Evolutionary conservation across 2,797 vertebrate genomes (phyloP).

Genomic region (Danio jaintianensis): DNA sequence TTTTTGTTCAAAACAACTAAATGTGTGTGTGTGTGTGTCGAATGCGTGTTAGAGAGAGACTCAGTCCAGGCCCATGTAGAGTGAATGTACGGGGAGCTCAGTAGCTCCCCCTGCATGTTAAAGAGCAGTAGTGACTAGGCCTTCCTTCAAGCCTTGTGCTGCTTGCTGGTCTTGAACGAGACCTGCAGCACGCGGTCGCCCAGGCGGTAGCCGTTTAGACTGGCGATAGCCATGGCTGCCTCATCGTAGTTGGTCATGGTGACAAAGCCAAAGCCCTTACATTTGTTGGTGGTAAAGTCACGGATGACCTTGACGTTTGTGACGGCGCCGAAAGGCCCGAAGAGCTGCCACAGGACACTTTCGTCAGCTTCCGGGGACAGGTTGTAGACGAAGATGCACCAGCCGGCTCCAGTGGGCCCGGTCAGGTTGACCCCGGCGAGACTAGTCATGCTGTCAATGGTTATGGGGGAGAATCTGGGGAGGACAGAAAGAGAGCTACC

Average conservation of each 20-base stretch:
- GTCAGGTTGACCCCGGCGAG: slow-evolving; percentile 92
- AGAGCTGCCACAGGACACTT: slow-evolving; percentile 98
- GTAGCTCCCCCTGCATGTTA: slow-evolving; percentile 71
- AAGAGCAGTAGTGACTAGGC: slow-evolving; percentile 69
- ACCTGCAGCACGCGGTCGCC: slow-evolving; percentile 97
- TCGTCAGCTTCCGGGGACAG: slow-evolving; percentile 94
- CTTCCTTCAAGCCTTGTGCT: slow-evolving; percentile 93
- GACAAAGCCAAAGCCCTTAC: slow-evolving; percentile 98
- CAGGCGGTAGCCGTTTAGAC: slow-evolving; percentile 95
- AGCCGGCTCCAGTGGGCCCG: slow-evolving; percentile 87
- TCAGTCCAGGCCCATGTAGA: slow-evolving; percentile 85
- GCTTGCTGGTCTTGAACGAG: slow-evolving; percentile 99
- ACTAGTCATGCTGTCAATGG: slow-evolving; percentile 96
- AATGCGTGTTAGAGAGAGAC: slow-evolving; percentile 78
- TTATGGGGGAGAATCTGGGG: slow-evolving; percentile 97
- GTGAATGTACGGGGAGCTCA: slow-evolving; percentile 79
- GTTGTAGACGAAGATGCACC: slow-evolving; percentile 99
- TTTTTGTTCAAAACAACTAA: slow-evolving; percentile 76
- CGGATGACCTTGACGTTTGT: slow-evolving; percentile 98
- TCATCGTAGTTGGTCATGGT: slow-evolving; percentile 99
- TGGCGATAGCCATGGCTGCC: slow-evolving; percentile 97
- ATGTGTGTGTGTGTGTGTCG: slow-evolving; percentile 64
- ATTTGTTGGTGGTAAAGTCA: slow-evolving; percentile 98
- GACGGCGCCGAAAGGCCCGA: slow-evolving; percentile 95
- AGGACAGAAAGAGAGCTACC: slow-evolving; percentile 94